Evolutionary conservation across 2,797 vertebrate species (phyloP).

Genomic region (Rhincodon typus): DNA sequence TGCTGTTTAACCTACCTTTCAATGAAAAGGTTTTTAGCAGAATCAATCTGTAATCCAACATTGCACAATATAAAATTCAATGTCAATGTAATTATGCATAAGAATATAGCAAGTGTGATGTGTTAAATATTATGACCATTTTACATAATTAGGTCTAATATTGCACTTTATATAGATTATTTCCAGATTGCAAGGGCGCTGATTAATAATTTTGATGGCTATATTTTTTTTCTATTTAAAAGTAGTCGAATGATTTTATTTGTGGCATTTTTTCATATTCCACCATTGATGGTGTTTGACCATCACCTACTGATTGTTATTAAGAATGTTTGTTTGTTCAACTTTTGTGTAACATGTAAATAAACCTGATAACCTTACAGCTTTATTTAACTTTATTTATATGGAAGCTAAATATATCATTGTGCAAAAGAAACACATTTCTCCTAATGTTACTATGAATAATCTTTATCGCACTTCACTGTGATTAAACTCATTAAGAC

Average conservation of each 20-base stretch:
- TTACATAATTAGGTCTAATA: conserved; percentile 20
- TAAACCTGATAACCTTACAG: not conserved
- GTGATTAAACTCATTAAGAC: conserved; percentile 23
- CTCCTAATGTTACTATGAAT: not conserved
- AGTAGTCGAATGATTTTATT: not conserved
- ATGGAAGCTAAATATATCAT: conserved; percentile 16
- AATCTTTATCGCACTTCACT: conserved; percentile 7
- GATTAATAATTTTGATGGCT: not conserved
- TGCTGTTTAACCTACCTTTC: conserved; percentile 21
- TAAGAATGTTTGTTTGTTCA: conserved; percentile 14
- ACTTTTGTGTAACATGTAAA: conserved; percentile 1
- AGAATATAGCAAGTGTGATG: not conserved
- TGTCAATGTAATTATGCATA: not conserved
- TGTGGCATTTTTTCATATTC: conserved; percentile 23
- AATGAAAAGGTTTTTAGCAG: not conserved
- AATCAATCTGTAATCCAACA: conserved; percentile 21
- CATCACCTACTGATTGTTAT: conserved; percentile 30
- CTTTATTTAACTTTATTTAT: conserved; percentile 12
- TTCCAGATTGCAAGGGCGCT: conserved; percentile 14
- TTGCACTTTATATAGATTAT: conserved; percentile 29
- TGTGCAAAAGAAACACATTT: conserved; percentile 23
- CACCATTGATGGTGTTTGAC: conserved; percentile 2
- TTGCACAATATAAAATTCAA: conserved; percentile 12
- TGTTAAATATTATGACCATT: conserved; percentile 29
- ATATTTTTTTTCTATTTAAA: not conserved